Evolutionary conservation across 2,113 vertebrate genomes (phyloP).

Genomic region (Psilopsiagon aymara): DNA sequence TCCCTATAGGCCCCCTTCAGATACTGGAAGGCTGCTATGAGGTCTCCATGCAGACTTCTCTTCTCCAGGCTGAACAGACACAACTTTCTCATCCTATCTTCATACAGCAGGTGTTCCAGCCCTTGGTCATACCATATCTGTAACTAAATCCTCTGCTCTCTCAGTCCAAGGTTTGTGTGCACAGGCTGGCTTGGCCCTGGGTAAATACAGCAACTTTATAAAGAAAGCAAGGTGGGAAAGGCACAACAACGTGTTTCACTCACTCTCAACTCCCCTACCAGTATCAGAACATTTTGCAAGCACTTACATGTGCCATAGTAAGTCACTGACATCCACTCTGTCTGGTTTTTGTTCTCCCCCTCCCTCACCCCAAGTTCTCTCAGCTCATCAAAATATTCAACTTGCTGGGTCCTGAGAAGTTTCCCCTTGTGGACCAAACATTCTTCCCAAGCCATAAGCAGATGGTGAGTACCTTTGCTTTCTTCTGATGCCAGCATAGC

Average conservation of each 20-base stretch:
- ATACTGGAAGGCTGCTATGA: too few relatives aligned
- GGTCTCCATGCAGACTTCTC: too few relatives aligned
- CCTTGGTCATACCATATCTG: neutral
- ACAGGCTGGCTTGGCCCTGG: neutral
- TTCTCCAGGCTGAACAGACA: too few relatives aligned
- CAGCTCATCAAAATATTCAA: slow-evolving; percentile 97
- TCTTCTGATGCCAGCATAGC: neutral
- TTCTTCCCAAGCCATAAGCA: slow-evolving; percentile 94
- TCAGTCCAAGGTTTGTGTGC: neutral
- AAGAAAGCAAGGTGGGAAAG: neutral
- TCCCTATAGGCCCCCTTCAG: too few relatives aligned
- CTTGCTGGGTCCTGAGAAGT: slow-evolving; percentile 90
- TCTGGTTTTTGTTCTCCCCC: slow-evolving; percentile 42
- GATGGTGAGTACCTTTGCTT: slow-evolving; percentile 89
- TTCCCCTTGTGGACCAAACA: slow-evolving; percentile 93
- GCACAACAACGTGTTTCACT: neutral
- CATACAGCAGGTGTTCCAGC: neutral
- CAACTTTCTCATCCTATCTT: neutral
- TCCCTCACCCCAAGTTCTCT: slow-evolving; percentile 83
- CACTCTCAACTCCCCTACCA: neutral
- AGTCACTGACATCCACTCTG: neutral
- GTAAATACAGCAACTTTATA: neutral
- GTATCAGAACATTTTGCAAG: neutral
- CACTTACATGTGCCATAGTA: neutral
- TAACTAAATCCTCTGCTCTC: neutral